Evolutionary conservation across 2,888 invertebrate genomes (phyloP), one percentile per base, ranked within the genome.

Genomic region (Latrodectus hesperus): DNA sequence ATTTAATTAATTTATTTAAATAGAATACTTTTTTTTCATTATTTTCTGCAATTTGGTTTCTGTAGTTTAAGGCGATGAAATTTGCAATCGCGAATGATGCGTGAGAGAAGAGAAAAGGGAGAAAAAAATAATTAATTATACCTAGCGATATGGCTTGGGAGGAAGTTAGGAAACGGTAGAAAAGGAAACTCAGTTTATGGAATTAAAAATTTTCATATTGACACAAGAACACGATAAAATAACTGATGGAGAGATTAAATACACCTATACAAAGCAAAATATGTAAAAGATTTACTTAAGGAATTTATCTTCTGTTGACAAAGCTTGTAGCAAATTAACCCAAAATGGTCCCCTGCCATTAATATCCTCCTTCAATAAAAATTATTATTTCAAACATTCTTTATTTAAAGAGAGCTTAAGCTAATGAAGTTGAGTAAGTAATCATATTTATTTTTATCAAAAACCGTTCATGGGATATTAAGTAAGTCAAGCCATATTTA

Each of bases 231-330:
- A 38, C 14, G 68, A 68, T 82, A 60, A 74, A 75, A 75, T 53
- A 75, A 52, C 71, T 76, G 76, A 76, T 76, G 64, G 64, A 22
- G 60, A 76, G 71, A 83, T 76, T 83, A 83, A 83, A 76, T n/a
- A 65, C 64, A 83, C 65, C 75, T 83, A 76, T 52, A 51, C 52
- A 60, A 71, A 51, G 22, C 14, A 53, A 78, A 67, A 38, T 38
- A 49, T 68, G 65, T 52, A 75, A 75, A 68, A 68, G 26, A 74
- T 64, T 51, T 76, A 55, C 70, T 65, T 76, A 60, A 70, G 22
- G 22, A 16, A 51, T 64, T 76, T 68, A 83, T 71, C 52, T 65
- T 51, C 8, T 76, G 64, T 75, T 71, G 53, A 71, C 64, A 70
- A 55, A 51, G 26, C 16, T 52, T 75, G 64, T 74, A 85, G 65